A percentile compares a stretch with the other conserved stretches of the same genome.
These are phyloP conservation scores for Panulirus ornatus DNA, from an alignment of 1,140 invertebrate genomes.

Conservation along the genomic window DNA sequence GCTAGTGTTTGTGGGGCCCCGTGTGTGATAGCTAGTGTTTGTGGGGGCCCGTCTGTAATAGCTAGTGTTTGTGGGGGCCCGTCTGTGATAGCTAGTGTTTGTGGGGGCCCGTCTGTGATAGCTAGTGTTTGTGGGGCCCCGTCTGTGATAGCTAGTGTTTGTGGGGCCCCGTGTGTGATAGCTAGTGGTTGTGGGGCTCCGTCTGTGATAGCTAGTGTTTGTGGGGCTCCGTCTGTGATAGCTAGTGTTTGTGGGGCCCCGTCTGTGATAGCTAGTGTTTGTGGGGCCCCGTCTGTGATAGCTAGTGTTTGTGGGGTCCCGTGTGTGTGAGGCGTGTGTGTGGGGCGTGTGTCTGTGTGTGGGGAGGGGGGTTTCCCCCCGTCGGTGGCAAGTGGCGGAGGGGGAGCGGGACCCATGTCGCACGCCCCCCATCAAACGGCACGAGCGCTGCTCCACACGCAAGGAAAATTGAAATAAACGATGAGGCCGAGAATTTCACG, in stretches of 20 bases:
- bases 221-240: too few species aligned
- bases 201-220: too few species aligned
- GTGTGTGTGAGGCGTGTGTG: not conserved
- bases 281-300: not conserved
- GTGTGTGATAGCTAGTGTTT: not conserved
- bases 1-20: not conserved
- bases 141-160: not conserved
- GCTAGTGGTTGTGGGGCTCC: not conserved
- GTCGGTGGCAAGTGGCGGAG: too few species aligned
- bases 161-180: not conserved
- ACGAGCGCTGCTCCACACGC: too few species aligned
- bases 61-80: too few species aligned
- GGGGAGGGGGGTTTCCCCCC: too few species aligned
- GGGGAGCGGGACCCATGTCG: too few species aligned
- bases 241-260: too few species aligned
- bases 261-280: not conserved
- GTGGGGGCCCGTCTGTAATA: not conserved
- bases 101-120: not conserved
- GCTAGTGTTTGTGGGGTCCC: not conserved
- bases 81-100: not conserved
- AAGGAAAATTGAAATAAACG: too few species aligned
- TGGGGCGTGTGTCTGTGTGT: too few species aligned
- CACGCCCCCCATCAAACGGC: too few species aligned
- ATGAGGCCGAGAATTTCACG: too few species aligned
- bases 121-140: not conserved